These are phyloP conservation scores for Drosophila falleni DNA, from an alignment of 2,888 invertebrate genomes.

Conservation along the genomic window DNA sequence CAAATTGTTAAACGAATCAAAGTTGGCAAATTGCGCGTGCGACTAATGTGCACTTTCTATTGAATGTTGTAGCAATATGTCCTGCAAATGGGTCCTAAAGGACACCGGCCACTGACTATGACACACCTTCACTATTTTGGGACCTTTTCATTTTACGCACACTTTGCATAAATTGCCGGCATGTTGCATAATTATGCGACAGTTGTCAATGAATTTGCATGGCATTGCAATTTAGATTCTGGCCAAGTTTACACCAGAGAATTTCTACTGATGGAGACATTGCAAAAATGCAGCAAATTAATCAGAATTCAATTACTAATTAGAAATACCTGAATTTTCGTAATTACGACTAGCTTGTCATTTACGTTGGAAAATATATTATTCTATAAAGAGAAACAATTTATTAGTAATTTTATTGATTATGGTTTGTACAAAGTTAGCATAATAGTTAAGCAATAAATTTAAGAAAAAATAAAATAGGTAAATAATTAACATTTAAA, in stretches of 20 bases:
- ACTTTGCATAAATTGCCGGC: constrained; percentile 70
- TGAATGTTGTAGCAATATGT: not conserved
- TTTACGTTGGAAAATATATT: not conserved
- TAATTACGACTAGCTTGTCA: not conserved
- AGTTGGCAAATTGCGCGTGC: constrained; percentile 60
- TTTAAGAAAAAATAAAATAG: not conserved
- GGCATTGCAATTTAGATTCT: constrained; percentile 33
- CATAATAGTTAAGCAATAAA: not conserved
- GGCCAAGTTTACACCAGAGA: constrained; percentile 45
- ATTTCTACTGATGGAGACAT: constrained; percentile 14
- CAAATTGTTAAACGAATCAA: constrained; percentile 75
- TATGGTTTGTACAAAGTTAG: not conserved
- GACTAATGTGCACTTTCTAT: constrained; percentile 32
- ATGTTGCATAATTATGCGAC: constrained; percentile 68
- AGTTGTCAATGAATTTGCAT: constrained; percentile 68
- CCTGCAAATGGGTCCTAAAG: constrained; percentile 17
- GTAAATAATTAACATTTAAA: not conserved
- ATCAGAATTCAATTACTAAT: constrained; percentile 50
- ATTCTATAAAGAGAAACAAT: not conserved
- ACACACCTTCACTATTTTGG: not conserved
- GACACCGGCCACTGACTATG: constrained; percentile 6
- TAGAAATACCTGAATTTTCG: constrained; percentile 10
- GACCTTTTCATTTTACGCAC: constrained; percentile 70
- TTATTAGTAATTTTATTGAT: not conserved
- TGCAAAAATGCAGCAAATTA: constrained; percentile 31